These are phyloP conservation scores for Takifugu rubripes DNA, from an alignment of 2,797 vertebrate species.

Conservation along the genomic window DNA sequence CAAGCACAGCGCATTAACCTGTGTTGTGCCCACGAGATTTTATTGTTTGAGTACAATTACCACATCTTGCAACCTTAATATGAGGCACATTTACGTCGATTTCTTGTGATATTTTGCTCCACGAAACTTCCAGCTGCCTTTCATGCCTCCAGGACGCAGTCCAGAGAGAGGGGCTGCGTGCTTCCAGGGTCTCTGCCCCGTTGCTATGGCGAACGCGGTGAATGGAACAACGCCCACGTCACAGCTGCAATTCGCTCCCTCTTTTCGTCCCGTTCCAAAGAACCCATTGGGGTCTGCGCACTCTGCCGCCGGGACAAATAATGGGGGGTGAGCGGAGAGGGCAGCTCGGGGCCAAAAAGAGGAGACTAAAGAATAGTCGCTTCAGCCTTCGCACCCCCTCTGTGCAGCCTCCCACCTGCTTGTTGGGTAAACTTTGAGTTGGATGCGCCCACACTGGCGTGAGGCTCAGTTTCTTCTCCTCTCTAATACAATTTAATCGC, in stretches of 20 bases:
- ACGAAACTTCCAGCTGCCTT: slow-evolving; percentile 67
- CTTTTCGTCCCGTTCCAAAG: slow-evolving; percentile 73
- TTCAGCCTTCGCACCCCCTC: slow-evolving; percentile 32
- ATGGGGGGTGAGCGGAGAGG: slow-evolving; percentile 65
- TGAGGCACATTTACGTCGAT: background rate
- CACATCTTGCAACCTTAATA: background rate
- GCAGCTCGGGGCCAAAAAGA: slow-evolving; percentile 69
- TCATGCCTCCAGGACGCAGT: slow-evolving; percentile 76
- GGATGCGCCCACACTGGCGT: slow-evolving; percentile 38
- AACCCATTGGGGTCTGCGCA: slow-evolving; percentile 70
- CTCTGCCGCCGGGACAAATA: slow-evolving; percentile 73
- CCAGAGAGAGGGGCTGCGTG: slow-evolving; percentile 84
- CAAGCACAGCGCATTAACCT: background rate
- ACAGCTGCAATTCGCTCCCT: slow-evolving; percentile 82
- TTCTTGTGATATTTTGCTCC: slow-evolving; percentile 11
- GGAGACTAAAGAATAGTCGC: slow-evolving; percentile 62
- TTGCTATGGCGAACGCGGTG: slow-evolving; percentile 91
- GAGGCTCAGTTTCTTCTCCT: slow-evolving; percentile 6
- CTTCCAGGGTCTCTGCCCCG: slow-evolving; percentile 85
- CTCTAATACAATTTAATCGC: background rate
- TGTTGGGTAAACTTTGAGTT: slow-evolving; percentile 70
- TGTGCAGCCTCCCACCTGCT: slow-evolving; percentile 56
- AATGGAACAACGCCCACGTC: slow-evolving; percentile 89
- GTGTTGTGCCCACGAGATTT: background rate
- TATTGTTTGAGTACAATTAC: background rate